Evolutionary conservation across 2,113 vertebrate species (phyloP).

Genomic region (Nerophis lumbriciformis): DNA sequence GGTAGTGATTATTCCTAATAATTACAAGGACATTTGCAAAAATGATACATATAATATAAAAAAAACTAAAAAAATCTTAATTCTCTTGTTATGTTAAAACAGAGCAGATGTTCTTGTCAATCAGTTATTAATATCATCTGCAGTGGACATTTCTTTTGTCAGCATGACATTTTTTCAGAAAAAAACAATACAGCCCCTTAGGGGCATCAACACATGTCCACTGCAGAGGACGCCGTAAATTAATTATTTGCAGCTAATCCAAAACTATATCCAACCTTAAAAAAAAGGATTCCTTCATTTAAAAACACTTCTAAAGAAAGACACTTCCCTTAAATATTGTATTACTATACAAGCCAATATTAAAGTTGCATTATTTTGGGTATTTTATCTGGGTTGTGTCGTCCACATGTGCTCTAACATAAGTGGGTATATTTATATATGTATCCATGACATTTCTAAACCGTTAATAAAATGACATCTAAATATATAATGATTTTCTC

Average conservation of each 20-base stretch:
- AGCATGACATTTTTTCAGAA: too few species aligned
- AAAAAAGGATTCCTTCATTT: neutral
- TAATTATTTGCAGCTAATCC: neutral
- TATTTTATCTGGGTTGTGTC: too few species aligned
- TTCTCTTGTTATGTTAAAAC: too few species aligned
- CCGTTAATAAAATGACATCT: constrained; percentile 16
- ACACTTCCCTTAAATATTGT: neutral
- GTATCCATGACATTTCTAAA: constrained; percentile 12
- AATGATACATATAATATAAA: neutral
- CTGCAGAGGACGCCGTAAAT: too few species aligned
- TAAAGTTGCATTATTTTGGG: neutral
- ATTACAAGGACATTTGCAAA: too few species aligned
- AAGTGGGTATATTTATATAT: neutral
- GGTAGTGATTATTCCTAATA: neutral
- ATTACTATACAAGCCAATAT: neutral
- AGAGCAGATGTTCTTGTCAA: neutral
- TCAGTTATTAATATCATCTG: neutral
- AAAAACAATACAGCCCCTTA: too few species aligned
- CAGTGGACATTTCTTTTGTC: too few species aligned
- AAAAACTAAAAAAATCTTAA: too few species aligned
- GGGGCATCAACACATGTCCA: too few species aligned
- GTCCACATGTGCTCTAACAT: neutral
- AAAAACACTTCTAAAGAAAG: neutral
- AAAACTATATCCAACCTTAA: neutral
- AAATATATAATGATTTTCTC: constrained; percentile 26